Conservation (phyloP, 1,140 invertebrate genomes). For the Pseudomyrmex pallidus region DNA sequence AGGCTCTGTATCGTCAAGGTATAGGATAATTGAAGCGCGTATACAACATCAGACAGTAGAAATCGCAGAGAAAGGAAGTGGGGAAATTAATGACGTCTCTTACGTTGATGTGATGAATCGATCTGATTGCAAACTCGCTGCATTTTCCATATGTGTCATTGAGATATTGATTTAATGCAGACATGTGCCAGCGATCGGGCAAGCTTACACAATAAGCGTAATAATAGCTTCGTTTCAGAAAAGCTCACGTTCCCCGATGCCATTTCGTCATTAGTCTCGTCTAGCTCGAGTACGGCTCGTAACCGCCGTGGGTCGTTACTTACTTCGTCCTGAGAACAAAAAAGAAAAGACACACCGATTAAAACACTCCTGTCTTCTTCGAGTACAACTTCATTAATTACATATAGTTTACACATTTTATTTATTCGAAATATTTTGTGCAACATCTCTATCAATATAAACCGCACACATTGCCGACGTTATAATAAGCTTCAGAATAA, state of each 20-base stretch:
- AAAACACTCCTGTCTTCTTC: slow-evolving; percentile 73
- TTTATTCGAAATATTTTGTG: slow-evolving; percentile 16
- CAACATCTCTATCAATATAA: slow-evolving; percentile 10
- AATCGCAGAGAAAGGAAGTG: slow-evolving; percentile 14
- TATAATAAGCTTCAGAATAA: neutral
- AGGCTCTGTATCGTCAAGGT: neutral
- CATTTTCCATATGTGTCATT: slow-evolving; percentile 40
- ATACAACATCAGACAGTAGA: neutral
- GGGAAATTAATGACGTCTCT: slow-evolving; percentile 26
- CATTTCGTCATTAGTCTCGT: slow-evolving; percentile 71
- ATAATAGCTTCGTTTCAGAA: slow-evolving; percentile 63
- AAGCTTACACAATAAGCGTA: slow-evolving; percentile 61
- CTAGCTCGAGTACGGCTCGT: slow-evolving; percentile 67
- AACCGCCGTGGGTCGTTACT: slow-evolving; percentile 77
- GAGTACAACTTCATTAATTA: slow-evolving; percentile 69
- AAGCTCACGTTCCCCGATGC: slow-evolving; percentile 72
- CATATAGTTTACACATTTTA: slow-evolving; percentile 45
- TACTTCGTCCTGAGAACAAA: slow-evolving; percentile 85
- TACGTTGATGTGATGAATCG: slow-evolving; percentile 34
- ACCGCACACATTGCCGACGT: neutral
- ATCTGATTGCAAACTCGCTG: slow-evolving; percentile 38
- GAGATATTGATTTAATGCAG: slow-evolving; percentile 51
- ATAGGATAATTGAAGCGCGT: neutral
- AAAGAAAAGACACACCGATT: slow-evolving; percentile 79
- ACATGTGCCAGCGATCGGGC: slow-evolving; percentile 35